Base-by-base conservation (phyloP, 2,888 invertebrate species). In the Stenichneumon culpator region DNA sequence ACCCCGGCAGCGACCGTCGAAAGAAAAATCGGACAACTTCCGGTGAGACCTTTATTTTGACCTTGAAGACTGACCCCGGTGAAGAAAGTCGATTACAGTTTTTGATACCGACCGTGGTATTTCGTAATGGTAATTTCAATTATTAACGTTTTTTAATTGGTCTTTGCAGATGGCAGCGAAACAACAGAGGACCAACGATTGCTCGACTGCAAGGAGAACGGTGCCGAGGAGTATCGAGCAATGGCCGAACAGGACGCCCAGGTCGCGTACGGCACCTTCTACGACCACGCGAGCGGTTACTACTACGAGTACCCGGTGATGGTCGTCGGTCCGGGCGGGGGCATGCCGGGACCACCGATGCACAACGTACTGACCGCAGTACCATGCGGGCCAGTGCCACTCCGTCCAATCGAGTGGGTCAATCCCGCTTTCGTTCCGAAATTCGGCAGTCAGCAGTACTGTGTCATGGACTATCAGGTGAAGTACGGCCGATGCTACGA, bases 391-490 rank as follows among this genome's bases (percentile, higher is more conserved):
- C 94, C 94, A 36, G 93, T 95, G 52, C 94, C 95, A 28, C 90
- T 95, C 25, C 93, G 94, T 87, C 94, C 94, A 74, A 92, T 95
- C 54, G 94, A 95, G 75, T 95, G 95, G 95, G 93, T 94, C 89
- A 94, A 94, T 89, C 94, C 95, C 68, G 91, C 92, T 67, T 93
- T 92, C 86, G 90, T 93, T 86, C 92, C 94, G 81, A 92, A 93
- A 89, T 84, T 92, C 78, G 90, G 88, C 77, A 90, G 89, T 68
- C 92, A 92, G 72, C 92, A 91, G 75, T 93, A 93, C 87, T 92
- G 92, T 83, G 87, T 92, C 80, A 89, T 93, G 89, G 91, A 93
- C 82, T 93, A 92, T 84, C 93, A 93, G 91, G 93, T 92, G 81
- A 78, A 79, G 82, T 82, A 84, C 78, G 84, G 84, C 73, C 77